Percentiles rank a stretch among this genome's conserved stretches.
Evolutionary conservation across 1,140 invertebrate genomes (phyloP).

Genomic region (Penaeus indicus): DNA sequence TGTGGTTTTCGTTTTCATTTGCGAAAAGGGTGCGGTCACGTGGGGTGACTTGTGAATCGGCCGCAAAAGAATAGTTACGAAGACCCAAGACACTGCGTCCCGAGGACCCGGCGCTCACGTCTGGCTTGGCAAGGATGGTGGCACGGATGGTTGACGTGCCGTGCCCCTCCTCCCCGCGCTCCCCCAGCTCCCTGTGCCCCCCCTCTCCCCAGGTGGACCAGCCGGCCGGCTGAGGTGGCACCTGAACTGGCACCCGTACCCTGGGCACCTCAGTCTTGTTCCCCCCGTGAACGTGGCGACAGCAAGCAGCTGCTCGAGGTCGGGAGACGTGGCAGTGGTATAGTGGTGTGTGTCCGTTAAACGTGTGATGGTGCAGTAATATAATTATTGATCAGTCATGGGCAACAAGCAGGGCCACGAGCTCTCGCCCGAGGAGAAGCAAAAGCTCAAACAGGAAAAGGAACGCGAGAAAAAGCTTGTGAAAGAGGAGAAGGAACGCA

Average conservation of each 20-base stretch:
- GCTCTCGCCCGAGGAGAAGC: conserved; percentile 64
- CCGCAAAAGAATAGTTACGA: no score
- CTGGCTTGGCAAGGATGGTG: conserved; percentile 46
- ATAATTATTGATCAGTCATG: conserved; percentile 42
- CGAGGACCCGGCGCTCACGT: not conserved
- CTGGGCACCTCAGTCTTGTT: conserved; percentile 50
- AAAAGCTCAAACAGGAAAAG: conserved; percentile 63
- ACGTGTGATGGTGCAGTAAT: conserved; percentile 55
- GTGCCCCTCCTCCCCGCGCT: not conserved
- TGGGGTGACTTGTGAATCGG: no score
- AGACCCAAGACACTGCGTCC: no score
- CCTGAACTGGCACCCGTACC: conserved; percentile 43
- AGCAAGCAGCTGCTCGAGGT: conserved; percentile 45
- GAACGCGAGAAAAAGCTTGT: conserved; percentile 61
- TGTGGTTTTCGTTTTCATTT: not conserved
- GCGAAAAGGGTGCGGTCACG: not conserved
- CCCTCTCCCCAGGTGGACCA: conserved; percentile 43
- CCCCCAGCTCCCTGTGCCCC: not conserved
- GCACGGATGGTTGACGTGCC: conserved; percentile 57
- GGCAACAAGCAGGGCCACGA: conserved; percentile 66
- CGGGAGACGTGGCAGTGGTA: conserved; percentile 24
- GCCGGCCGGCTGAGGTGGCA: conserved; percentile 30
- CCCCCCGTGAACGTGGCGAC: conserved; percentile 49
- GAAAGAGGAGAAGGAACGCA: conserved; percentile 62
- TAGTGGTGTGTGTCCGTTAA: conserved; percentile 26